Evolutionary conservation across 1,140 invertebrate genomes (phyloP), one percentile per base, ranked within the genome.

Genomic region (Paracyclopina nana): DNA sequence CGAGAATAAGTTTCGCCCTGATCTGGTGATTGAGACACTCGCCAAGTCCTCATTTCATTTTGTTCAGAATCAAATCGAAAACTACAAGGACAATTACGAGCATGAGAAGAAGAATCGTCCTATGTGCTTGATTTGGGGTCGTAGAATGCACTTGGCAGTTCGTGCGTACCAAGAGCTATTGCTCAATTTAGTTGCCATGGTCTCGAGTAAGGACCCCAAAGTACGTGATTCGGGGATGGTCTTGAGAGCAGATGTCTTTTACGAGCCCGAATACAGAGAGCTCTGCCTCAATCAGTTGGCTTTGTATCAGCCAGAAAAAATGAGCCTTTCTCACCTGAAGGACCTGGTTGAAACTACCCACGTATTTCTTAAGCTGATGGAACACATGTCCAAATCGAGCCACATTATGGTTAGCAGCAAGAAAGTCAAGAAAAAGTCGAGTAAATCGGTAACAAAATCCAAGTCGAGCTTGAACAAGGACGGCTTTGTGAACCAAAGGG

Each of bases 181-280:
- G 14, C 20, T 5, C 12, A 50, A 42, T 42, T 26, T 52, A 8
- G 50, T 52, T 6, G 4, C 31, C 24, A 52, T 52, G 50, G 16
- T 43, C 25, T 24, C n/a, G 4, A 42, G 25, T 16, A 57, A 63
- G 2, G 78, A 82, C 60, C 62, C 67, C 40, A 66, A 66, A 26
- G 74, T 88, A n/a, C 69, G 71, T 52, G 76, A 79, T 25, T 78
- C 80, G 1, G 74, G 80, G 41, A 78, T 77, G 67, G 78, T 87
- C 50, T 78, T 95, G 55, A 85, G 91, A 65, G 80, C 79, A 61
- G 83, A 86, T 66, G 75, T 95, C 55, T 94, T 94, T 65, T 94
- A 95, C 64, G 78, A 90, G 9, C 69, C 83, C 52, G 91, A 96
- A 65, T 95, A 94, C 67, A 72, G 90, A 54, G 90, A 95, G 64